These are phyloP conservation scores for Yoshiicerus persimilis DNA, from an alignment of 1,140 invertebrate species.

Conservation along the genomic window DNA sequence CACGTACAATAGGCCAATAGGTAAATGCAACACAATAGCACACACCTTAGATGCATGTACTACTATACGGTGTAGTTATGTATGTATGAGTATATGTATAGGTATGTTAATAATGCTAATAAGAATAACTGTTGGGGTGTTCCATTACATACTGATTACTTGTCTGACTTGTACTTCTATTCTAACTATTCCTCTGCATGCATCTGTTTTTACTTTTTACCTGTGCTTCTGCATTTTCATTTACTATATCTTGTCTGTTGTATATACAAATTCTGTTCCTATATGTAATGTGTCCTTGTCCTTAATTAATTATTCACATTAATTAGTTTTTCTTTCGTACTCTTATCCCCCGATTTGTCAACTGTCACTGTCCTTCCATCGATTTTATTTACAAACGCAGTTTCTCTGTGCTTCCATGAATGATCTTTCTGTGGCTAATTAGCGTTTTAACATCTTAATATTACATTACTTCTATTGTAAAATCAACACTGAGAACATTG, in stretches of 20 bases:
- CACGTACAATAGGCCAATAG: too few relatives aligned
- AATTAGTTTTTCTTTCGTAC: background rate
- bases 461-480: too few relatives aligned
- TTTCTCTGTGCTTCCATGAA: too few relatives aligned
- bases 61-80: too few relatives aligned
- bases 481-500: too few relatives aligned
- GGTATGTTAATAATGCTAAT: background rate
- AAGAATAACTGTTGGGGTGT: background rate
- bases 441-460: too few relatives aligned
- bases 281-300: background rate
- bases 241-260: background rate
- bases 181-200: background rate
- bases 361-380: background rate
- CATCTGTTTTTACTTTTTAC: background rate
- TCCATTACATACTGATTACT: background rate
- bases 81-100: background rate
- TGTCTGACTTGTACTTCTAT: background rate
- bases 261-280: background rate
- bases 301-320: constrained; percentile 22
- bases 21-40: too few relatives aligned
- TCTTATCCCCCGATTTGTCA: background rate
- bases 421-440: too few relatives aligned
- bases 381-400: too few relatives aligned
- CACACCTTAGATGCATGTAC: too few relatives aligned
- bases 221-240: background rate